A percentile compares a stretch with the other conserved stretches of the same genome.
These are phyloP conservation scores for Zaprionus obscuricornis DNA, from an alignment of 2,888 invertebrate species.

Conservation along the genomic window DNA sequence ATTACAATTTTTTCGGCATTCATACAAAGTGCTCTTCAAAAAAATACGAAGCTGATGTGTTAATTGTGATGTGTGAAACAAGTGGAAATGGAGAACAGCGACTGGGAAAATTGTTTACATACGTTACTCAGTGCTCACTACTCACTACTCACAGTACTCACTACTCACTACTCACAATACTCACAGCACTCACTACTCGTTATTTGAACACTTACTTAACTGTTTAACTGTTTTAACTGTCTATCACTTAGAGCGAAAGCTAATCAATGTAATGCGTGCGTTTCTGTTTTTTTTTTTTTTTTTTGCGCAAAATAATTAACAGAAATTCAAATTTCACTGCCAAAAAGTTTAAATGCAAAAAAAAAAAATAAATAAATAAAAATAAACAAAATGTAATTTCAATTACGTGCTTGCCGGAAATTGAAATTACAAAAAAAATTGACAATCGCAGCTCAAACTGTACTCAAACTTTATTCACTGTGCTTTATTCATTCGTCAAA, in stretches of 20 bases:
- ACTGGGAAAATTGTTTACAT: too few species aligned
- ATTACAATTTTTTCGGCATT: conserved; percentile 65
- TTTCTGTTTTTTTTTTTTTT: conserved; percentile 2
- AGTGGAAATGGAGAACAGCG: conserved; percentile 40
- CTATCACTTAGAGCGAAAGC: conserved; percentile 57
- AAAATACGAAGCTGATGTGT: conserved; percentile 48
- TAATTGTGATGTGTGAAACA: conserved; percentile 56
- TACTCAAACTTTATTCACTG: conserved; percentile 51
- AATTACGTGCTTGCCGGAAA: conserved; percentile 72
- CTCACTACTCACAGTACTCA: too few species aligned
- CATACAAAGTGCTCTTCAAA: conserved; percentile 63
- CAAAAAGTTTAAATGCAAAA: conserved; percentile 41
- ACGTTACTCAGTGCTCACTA: too few species aligned
- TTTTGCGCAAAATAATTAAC: conserved; percentile 49
- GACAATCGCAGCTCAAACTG: conserved; percentile 18
- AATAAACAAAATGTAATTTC: conserved; percentile 55
- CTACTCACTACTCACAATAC: too few species aligned
- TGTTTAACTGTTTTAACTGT: not conserved
- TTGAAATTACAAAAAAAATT: conserved; percentile 38
- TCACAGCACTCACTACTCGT: too few species aligned
- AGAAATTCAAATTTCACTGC: conserved; percentile 67
- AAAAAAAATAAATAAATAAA: too few species aligned
- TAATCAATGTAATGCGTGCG: conserved; percentile 21
- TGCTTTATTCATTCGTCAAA: conserved; percentile 24
- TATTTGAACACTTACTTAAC: not conserved